These are phyloP conservation scores for Hypsibius dujardini DNA, from an alignment of 1,140 invertebrate species.

Conservation along the genomic window DNA sequence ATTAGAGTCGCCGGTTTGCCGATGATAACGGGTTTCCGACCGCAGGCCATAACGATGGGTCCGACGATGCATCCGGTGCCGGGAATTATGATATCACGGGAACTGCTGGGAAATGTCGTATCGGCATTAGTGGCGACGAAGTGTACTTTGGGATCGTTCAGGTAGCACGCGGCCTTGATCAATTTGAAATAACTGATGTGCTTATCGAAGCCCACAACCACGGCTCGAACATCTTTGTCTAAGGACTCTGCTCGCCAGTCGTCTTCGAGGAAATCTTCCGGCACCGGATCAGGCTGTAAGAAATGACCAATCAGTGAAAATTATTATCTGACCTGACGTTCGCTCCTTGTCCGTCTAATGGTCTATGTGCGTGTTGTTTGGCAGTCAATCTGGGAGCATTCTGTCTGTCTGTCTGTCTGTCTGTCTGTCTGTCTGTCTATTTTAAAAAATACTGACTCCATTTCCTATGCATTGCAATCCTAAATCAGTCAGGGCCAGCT, in stretches of 20 bases:
- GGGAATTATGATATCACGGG: slow-evolving; percentile 22
- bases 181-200: slow-evolving; percentile 79
- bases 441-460: slow-evolving; percentile 43
- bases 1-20: slow-evolving; percentile 59
- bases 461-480: slow-evolving; percentile 53
- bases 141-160: slow-evolving; percentile 50
- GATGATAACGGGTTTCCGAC: slow-evolving; percentile 57
- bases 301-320: too few relatives aligned
- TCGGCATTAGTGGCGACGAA: slow-evolving; percentile 89
- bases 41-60: slow-evolving; percentile 59
- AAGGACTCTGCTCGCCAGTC: slow-evolving; percentile 33
- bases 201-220: slow-evolving; percentile 78
- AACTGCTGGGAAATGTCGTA: slow-evolving; percentile 46
- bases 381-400: too few relatives aligned
- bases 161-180: slow-evolving; percentile 67
- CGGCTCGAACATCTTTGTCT: slow-evolving; percentile 66
- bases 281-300: slow-evolving; percentile 30
- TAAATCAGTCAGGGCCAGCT: slow-evolving; percentile 54
- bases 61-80: slow-evolving; percentile 64
- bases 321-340: too few relatives aligned
- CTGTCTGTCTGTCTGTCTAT: too few relatives aligned
- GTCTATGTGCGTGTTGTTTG: too few relatives aligned
- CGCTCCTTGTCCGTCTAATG: too few relatives aligned
- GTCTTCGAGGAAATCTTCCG: slow-evolving; percentile 22
- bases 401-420: too few relatives aligned